Percentiles rank a stretch among this genome's conserved stretches.
Evolutionary conservation across 2,797 vertebrate species (phyloP).

Genomic region (Diplodus sargus): DNA sequence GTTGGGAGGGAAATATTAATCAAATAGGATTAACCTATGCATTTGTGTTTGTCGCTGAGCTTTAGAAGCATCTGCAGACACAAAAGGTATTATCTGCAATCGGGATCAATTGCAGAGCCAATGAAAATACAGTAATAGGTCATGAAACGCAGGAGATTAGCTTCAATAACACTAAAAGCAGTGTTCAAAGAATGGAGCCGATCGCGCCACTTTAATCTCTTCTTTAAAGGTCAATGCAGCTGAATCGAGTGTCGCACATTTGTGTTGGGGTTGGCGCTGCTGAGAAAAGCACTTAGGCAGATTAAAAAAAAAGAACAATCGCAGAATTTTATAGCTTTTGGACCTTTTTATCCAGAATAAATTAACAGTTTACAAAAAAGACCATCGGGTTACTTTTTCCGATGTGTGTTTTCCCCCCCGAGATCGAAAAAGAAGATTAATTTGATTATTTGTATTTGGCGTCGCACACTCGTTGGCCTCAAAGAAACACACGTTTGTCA

Average conservation of each 20-base stretch:
- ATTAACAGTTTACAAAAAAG: conserved; percentile 12
- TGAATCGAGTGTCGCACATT: conserved; percentile 49
- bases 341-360: conserved; percentile 48
- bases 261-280: conserved; percentile 35
- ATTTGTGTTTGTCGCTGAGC: not conserved
- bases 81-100: not conserved
- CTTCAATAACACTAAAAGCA: conserved; percentile 37
- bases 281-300: conserved; percentile 57
- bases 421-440: conserved; percentile 31
- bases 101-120: conserved; percentile 23
- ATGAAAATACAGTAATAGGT: conserved; percentile 27
- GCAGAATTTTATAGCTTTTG: conserved; percentile 55
- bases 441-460: conserved; percentile 26
- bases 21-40: not conserved
- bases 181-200: conserved; percentile 17
- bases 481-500: conserved; percentile 30
- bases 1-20: not conserved
- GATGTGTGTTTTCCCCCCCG: not conserved
- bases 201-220: conserved; percentile 23
- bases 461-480: conserved; percentile 12
- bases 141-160: conserved; percentile 46
- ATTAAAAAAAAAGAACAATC: conserved; percentile 65
- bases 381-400: conserved; percentile 19
- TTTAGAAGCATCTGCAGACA: conserved; percentile 5
- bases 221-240: conserved; percentile 51